A percentile compares a stretch with the other conserved stretches of the same genome.
Conservation (phyloP, 2,113 vertebrate genomes). For the Gymnarchus niloticus region DNA sequence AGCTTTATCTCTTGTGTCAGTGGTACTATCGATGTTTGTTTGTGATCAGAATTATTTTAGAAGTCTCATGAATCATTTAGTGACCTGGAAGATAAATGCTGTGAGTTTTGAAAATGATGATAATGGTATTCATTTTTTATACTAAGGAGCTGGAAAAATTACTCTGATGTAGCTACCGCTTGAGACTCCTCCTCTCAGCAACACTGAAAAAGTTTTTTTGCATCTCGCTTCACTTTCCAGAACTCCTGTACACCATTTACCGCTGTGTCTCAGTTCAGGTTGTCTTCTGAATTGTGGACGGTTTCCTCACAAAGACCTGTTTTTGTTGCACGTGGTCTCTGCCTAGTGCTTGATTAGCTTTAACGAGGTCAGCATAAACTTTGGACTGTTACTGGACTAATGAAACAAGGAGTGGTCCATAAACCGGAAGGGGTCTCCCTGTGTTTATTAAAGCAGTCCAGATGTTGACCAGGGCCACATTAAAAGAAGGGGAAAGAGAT, state of each 20-base stretch:
- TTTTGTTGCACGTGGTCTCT: constrained; percentile 26
- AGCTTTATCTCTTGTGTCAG: neutral
- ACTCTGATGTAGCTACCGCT: neutral
- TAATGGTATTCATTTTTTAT: neutral
- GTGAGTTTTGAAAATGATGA: neutral
- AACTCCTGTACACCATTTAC: neutral
- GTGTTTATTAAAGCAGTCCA: neutral
- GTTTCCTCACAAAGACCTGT: neutral
- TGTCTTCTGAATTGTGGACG: neutral
- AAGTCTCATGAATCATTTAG: neutral
- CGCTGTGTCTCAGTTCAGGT: neutral
- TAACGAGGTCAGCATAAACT: constrained; percentile 25
- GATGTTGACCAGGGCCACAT: neutral
- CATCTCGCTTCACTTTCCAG: neutral
- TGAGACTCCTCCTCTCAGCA: neutral
- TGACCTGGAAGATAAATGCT: neutral
- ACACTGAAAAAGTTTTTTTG: neutral
- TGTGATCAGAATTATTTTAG: neutral
- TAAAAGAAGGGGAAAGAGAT: neutral
- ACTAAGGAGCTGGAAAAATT: neutral
- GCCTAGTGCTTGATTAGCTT: constrained; percentile 23
- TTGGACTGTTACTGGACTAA: constrained; percentile 19
- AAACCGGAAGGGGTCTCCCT: neutral
- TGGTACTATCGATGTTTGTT: neutral
- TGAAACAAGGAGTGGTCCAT: constrained; percentile 24